These are phyloP conservation scores for Aporrectodea caliginosa DNA, from an alignment of 1,140 invertebrate species.

Conservation along the genomic window DNA sequence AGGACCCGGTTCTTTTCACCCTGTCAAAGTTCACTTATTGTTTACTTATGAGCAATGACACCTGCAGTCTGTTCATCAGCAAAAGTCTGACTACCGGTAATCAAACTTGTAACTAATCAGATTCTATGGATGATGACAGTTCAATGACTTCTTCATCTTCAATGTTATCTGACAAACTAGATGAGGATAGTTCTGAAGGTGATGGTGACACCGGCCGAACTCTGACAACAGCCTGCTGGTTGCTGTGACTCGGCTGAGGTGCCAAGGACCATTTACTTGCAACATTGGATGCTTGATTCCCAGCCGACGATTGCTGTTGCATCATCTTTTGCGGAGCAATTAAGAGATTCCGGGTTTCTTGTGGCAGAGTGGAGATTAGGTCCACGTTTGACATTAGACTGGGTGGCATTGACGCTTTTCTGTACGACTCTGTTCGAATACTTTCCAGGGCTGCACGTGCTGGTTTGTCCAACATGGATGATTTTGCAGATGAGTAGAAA, in stretches of 20 bases:
- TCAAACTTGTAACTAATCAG: too few species aligned
- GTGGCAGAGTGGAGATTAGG: neutral
- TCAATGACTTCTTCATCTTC: neutral
- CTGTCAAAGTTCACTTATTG: too few species aligned
- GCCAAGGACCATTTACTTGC: neutral
- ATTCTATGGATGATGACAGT: neutral
- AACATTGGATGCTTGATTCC: neutral
- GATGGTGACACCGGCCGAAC: neutral
- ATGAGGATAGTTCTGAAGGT: neutral
- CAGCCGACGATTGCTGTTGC: neutral
- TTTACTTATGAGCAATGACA: too few species aligned
- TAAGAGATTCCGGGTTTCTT: neutral
- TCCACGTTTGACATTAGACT: neutral
- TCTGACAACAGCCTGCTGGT: neutral
- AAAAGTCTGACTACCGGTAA: too few species aligned
- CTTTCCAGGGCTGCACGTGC: neutral
- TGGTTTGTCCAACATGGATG: neutral
- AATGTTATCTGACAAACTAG: neutral
- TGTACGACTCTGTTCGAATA: neutral
- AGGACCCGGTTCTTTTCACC: too few species aligned
- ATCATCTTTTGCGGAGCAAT: neutral
- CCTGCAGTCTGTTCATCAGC: too few species aligned
- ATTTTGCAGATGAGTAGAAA: neutral
- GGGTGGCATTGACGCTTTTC: neutral
- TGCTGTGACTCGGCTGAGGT: neutral